Evolutionary conservation across 2,113 vertebrate species (phyloP).

Genomic region (Dasyornis broadbenti): DNA sequence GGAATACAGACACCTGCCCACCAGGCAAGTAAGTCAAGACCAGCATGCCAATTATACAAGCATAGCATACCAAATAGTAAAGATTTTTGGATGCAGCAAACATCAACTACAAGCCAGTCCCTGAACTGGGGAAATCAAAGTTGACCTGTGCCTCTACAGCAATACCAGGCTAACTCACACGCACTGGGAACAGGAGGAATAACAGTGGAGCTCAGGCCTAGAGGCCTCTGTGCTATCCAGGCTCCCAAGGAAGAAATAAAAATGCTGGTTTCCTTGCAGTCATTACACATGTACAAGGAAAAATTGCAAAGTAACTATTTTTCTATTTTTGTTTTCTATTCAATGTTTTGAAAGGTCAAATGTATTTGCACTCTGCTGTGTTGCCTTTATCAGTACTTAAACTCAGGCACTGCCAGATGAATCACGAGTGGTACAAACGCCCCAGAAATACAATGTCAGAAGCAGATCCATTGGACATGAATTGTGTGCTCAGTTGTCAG

Average conservation of each 20-base stretch:
- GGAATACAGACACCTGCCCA: not conserved
- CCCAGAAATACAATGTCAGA: not conserved
- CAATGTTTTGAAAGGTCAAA: conserved; percentile 11
- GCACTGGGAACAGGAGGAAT: not conserved
- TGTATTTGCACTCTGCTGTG: not conserved
- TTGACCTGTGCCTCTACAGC: not conserved
- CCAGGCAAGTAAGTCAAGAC: not conserved
- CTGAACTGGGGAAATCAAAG: not conserved
- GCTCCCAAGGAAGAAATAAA: not conserved
- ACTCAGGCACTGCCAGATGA: not conserved
- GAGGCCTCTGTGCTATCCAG: not conserved
- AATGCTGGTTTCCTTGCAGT: not conserved
- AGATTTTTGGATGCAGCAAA: not conserved
- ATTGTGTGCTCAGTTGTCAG: not conserved
- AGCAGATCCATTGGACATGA: not conserved
- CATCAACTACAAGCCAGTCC: not conserved
- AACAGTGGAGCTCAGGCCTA: not conserved
- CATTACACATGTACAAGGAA: not conserved
- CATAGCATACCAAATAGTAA: not conserved
- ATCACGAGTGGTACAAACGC: not conserved
- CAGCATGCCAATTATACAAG: not conserved
- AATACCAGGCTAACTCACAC: not conserved
- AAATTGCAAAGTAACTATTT: not conserved
- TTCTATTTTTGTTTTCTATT: conserved; percentile 14
- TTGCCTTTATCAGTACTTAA: conserved; percentile 32